Base-by-base conservation (phyloP, 2,113 vertebrate genomes). In the Opisthocomus hoazin region DNA sequence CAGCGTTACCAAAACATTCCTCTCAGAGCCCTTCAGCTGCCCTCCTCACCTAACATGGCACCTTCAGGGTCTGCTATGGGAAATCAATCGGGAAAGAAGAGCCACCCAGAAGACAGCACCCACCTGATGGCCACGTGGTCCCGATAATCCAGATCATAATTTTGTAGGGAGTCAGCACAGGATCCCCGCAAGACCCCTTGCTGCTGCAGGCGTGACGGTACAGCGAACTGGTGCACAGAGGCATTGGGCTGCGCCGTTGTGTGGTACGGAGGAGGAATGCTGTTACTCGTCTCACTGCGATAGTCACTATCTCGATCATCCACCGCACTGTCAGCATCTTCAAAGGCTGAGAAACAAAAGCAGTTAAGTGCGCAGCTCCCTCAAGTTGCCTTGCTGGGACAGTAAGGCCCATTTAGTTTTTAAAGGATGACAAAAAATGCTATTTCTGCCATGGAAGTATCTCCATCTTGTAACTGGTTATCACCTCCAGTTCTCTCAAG, bases 221-320 rank as follows among this genome's bases (percentile, higher is more conserved):
- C 98, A 1, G 99, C 97, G 94, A 99, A 99, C 97, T 99, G 99
- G 97, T 99, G 99, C 89, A 98, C 92, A 2, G 99, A 99, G 41
- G 99, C 99, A 12, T 99, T 99, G 91, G 99, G 99, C 96, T 99
- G 99, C 10, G 97, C 98, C 1, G 99, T 99, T 2, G 98, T 99
- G 95, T 99, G 99, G 97, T 98, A 99, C 0, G 98, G 99, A 7
- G 99, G 99, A 12, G 99, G 99, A 54, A 99, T 89, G 96, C 99
- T 99, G 97, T 97, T 99, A 96, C 99, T 99, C 4, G 99, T 99
- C 97, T 99, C 99, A 9, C 99, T 99, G 89, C 99, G 99, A 87
- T 99, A 99, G 97, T 99, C 99, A 10, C 99, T 99, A 92, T 99
- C 99, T 77, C 99, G 97, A 96, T 99, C 99, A 51, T 99, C 99